Evolutionary conservation across 92 coral and sea anemone genomes (phyloP), one percentile per base, ranked within the genome.

Genomic region (Actinostola sp.): DNA sequence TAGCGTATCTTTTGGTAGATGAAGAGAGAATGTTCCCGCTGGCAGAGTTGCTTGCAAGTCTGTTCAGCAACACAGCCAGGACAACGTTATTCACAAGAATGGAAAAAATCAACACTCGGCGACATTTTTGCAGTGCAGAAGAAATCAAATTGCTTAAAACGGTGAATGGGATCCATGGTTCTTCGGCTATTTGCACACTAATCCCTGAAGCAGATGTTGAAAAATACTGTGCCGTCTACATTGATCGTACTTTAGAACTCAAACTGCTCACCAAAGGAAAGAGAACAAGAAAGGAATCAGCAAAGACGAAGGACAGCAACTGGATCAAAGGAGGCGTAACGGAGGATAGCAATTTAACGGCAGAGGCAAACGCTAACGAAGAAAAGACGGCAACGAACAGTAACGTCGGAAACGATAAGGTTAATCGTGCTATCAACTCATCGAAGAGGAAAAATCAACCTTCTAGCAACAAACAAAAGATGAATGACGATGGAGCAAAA

Each of bases 131-230:
- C 79, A 58, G 39, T 26, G 92, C 90, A 5, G 78, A 65, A 41
- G 97, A 91, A 74, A 91, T 91, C 60, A 91, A 79, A 84, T 80
- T 91, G 53, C 85, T 91, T 1, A 91, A 91, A 68, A 87, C 97
- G 55, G 97, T 91, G 20, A 89, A 89, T 76, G 97, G 97, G 74
- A 87, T 89, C 79, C 97, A 91, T 72, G 97, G 97, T 42, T 87
- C 92, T 51, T 91, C 97, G 50, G 97, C 97, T 42, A 91, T 88
- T 82, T 91, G 97, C 61, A 91, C 97, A 27, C 70, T 91, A 67
- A 82, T 91, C 64, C 88, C 92, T 7, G 89, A 84, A 63, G 80
- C 92, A 72, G 97, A 91, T 62, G 92, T 91, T 29, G 82, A 87
- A 17, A 87, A 72, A 70, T 91, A 91, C 70, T 91, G 92, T 67